Percentiles rank a stretch among this genome's conserved stretches.
Evolutionary conservation across 2,888 invertebrate species (phyloP).

Genomic region (Ecliptopera silaceata): DNA sequence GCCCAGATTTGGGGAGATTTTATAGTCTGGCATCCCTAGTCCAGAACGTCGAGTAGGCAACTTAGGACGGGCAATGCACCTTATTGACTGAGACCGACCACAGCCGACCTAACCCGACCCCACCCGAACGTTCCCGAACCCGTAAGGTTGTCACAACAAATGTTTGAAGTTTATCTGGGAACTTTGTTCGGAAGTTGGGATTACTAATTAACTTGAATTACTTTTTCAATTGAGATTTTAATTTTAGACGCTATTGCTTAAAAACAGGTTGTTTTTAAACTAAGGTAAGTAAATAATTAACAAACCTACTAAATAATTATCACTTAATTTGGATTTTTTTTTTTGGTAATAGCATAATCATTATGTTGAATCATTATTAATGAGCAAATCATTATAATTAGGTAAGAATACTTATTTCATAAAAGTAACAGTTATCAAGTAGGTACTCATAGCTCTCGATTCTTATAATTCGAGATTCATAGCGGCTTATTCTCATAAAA

Average conservation of each 20-base stretch:
- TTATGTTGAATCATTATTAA: too few species aligned
- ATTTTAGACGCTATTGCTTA: background rate
- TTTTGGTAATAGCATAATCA: too few species aligned
- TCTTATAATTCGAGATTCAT: slow-evolving; percentile 82
- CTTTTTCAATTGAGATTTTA: background rate
- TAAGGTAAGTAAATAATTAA: too few species aligned
- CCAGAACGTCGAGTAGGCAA: slow-evolving; percentile 59
- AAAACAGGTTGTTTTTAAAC: too few species aligned
- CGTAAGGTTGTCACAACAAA: slow-evolving; percentile 59
- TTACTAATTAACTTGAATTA: slow-evolving; percentile 51
- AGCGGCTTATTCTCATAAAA: slow-evolving; percentile 82
- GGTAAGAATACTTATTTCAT: background rate
- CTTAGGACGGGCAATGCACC: slow-evolving; percentile 78
- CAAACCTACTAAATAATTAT: too few species aligned
- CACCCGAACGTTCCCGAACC: slow-evolving; percentile 52
- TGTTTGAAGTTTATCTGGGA: slow-evolving; percentile 59
- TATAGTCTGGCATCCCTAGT: slow-evolving; percentile 42
- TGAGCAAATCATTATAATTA: too few species aligned
- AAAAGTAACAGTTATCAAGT: slow-evolving; percentile 31
- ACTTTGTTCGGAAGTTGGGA: slow-evolving; percentile 49
- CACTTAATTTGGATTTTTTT: too few species aligned
- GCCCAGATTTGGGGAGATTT: slow-evolving; percentile 25
- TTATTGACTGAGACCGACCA: slow-evolving; percentile 71
- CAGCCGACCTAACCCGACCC: slow-evolving; percentile 58
- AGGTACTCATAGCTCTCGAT: slow-evolving; percentile 55